phyloP scores from a whole-genome alignment of 2,888 invertebrate genomes.

The Machimus rusticus region DNA sequence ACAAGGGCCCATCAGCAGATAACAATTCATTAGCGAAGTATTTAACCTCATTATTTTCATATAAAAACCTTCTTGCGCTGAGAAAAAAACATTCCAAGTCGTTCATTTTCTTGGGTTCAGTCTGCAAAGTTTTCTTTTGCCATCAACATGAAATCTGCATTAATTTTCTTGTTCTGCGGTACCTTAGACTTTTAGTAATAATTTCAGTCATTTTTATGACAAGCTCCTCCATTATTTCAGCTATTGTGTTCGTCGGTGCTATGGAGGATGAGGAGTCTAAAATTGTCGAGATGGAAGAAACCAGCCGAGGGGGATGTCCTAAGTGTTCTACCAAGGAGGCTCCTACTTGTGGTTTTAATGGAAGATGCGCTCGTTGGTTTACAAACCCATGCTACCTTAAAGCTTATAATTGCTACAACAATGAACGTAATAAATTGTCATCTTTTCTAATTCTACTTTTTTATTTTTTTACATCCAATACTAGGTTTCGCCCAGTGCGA shows the following conservation, averaged over 20 bases:
- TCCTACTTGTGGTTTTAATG: background rate
- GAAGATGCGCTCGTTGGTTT: conserved; percentile 3
- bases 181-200: background rate
- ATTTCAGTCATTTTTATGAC: background rate
- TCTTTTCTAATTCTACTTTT: background rate
- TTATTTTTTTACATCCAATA: background rate
- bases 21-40: background rate
- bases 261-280: background rate
- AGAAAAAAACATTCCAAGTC: background rate
- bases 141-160: background rate
- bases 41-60: background rate
- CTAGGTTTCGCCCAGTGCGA: background rate
- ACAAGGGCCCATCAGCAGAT: background rate
- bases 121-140: background rate
- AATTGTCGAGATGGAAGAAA: background rate
- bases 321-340: background rate
- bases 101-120: background rate
- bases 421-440: background rate
- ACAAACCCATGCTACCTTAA: background rate
- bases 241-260: background rate
- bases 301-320: background rate
- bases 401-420: background rate
- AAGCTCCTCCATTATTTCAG: background rate
- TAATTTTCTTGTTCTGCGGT: background rate
- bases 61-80: background rate